Evolutionary conservation across 1,140 invertebrate genomes (phyloP).

Genomic region (Dinothrombium tinctorium): DNA sequence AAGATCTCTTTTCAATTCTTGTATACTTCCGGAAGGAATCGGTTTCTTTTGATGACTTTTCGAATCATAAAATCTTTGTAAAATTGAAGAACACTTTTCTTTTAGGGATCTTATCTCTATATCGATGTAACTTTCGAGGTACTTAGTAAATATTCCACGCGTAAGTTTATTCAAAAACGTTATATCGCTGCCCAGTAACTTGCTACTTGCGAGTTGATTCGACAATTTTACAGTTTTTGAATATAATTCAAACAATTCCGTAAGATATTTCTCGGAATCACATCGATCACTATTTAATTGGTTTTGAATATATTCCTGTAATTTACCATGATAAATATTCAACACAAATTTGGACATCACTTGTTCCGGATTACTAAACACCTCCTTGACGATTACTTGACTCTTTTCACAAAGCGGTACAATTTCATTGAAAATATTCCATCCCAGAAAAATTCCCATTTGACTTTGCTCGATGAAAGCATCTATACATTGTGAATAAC

Average conservation of each 20-base stretch:
- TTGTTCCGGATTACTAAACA: slow-evolving; percentile 87
- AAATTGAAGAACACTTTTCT: slow-evolving; percentile 40
- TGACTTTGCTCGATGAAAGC: slow-evolving; percentile 92
- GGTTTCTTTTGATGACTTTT: slow-evolving; percentile 88
- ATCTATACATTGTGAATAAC: slow-evolving; percentile 83
- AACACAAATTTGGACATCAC: slow-evolving; percentile 95
- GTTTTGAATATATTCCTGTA: slow-evolving; percentile 57
- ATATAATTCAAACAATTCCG: slow-evolving; percentile 65
- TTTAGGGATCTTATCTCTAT: slow-evolving; percentile 49
- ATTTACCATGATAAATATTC: slow-evolving; percentile 78
- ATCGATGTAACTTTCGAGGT: slow-evolving; percentile 48
- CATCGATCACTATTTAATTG: slow-evolving; percentile 43
- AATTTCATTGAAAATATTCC: slow-evolving; percentile 74
- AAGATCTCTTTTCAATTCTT: slow-evolving; percentile 70
- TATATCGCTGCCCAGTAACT: slow-evolving; percentile 48
- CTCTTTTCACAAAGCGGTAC: slow-evolving; percentile 70
- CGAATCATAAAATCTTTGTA: slow-evolving; percentile 69
- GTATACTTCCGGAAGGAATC: slow-evolving; percentile 48
- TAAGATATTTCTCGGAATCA: slow-evolving; percentile 65
- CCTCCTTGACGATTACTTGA: slow-evolving; percentile 61
- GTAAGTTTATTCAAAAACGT: slow-evolving; percentile 53
- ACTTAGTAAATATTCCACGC: slow-evolving; percentile 53
- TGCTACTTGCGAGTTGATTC: slow-evolving; percentile 39
- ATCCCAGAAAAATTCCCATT: slow-evolving; percentile 45
- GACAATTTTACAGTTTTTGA: slow-evolving; percentile 42